phyloP scores from a whole-genome alignment of 1,140 invertebrate genomes.

The Harpegnathos saltator region DNA sequence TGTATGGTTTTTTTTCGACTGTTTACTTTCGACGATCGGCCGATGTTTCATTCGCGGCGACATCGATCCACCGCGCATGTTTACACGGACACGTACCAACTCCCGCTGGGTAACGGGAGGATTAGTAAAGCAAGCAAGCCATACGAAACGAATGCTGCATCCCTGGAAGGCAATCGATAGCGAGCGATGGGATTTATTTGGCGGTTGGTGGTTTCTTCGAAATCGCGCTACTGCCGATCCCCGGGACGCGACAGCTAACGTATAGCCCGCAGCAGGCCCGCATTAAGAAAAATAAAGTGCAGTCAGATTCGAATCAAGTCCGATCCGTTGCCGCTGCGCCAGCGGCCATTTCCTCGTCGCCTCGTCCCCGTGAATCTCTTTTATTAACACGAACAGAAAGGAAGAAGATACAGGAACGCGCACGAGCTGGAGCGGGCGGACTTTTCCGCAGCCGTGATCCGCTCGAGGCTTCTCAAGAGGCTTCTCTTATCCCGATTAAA shows the following conservation, averaged over 20 bases:
- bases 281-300: conserved; percentile 57
- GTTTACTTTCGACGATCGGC: conserved; percentile 46
- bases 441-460: not conserved
- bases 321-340: not conserved
- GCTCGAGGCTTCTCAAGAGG: too few species aligned
- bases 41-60: conserved; percentile 57
- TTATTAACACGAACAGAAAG: conserved; percentile 41
- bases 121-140: conserved; percentile 66
- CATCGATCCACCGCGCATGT: conserved; percentile 60
- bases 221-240: conserved; percentile 50
- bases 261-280: conserved; percentile 55
- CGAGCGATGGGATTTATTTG: conserved; percentile 68
- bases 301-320: conserved; percentile 59
- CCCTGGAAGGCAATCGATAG: conserved; percentile 68
- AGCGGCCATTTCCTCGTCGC: conserved; percentile 9
- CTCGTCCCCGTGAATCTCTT: not conserved
- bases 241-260: conserved; percentile 43
- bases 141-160: conserved; percentile 47
- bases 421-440: not conserved
- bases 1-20: conserved; percentile 20
- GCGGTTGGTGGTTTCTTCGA: conserved; percentile 64
- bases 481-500: too few species aligned
- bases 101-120: conserved; percentile 68
- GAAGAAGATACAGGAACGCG: not conserved
- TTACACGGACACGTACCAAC: conserved; percentile 70